Percentiles rank a stretch among this genome's conserved stretches.
Conservation (phyloP, 2,797 vertebrate species). For the Myotis planiceps region DNA sequence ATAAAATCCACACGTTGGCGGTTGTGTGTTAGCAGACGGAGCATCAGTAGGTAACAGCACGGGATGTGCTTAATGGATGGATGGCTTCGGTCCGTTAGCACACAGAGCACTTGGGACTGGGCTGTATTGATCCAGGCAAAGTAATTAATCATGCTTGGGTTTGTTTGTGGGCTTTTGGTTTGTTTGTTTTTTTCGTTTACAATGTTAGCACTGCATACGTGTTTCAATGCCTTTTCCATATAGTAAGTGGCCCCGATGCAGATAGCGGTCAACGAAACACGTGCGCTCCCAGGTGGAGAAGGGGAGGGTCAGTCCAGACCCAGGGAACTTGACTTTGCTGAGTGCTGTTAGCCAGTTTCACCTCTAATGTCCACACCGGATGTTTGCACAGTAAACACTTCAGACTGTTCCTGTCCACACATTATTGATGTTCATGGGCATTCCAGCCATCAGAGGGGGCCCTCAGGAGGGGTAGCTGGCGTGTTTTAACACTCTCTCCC, state of each 20-base stretch:
- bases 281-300: background rate
- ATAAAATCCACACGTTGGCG: background rate
- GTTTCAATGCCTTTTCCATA: background rate
- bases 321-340: background rate
- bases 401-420: background rate
- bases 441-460: background rate
- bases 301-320: background rate
- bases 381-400: background rate
- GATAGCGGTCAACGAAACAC: background rate
- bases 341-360: background rate
- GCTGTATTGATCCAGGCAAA: slow-evolving; percentile 34
- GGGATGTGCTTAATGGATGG: background rate
- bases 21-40: background rate
- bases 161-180: background rate
- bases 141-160: slow-evolving; percentile 24
- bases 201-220: background rate
- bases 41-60: background rate
- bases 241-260: background rate
- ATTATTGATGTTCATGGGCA: background rate
- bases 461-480: background rate
- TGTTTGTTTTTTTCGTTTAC: background rate
- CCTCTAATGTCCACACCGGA: background rate
- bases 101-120: background rate
- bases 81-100: background rate
- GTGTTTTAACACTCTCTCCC: background rate